These are phyloP conservation scores for Probaryconus sp. DNA, from an alignment of 1,140 invertebrate species.

Conservation along the genomic window DNA sequence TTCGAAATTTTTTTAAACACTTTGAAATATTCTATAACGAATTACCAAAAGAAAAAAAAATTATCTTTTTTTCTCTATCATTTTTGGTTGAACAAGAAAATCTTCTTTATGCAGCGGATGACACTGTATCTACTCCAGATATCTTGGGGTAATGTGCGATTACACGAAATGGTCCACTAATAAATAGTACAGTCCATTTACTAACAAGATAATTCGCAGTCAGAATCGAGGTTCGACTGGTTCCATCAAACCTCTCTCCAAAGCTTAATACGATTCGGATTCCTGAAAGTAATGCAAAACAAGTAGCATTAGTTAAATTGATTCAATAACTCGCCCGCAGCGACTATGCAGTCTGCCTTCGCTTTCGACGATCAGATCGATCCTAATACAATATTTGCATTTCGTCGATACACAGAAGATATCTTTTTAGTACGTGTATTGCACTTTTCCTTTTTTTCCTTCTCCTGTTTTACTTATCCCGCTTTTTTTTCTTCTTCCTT, in stretches of 20 bases:
- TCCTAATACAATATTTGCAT: conserved; percentile 50
- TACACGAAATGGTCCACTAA: conserved; percentile 13
- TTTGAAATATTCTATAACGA: too few relatives aligned
- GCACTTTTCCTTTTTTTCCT: too few relatives aligned
- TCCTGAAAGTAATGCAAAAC: conserved; percentile 41
- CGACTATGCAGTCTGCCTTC: too few relatives aligned
- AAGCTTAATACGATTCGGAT: conserved; percentile 43
- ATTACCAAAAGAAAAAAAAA: too few relatives aligned
- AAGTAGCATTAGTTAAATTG: conserved; percentile 47
- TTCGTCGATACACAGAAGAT: too few relatives aligned
- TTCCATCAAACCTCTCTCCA: conserved; percentile 17
- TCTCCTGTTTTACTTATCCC: too few relatives aligned
- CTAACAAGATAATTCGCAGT: conserved; percentile 29
- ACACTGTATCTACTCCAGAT: conserved; percentile 15
- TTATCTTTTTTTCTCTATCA: too few relatives aligned
- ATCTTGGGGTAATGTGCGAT: conserved; percentile 27
- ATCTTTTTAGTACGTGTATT: too few relatives aligned
- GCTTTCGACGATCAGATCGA: conserved; percentile 11
- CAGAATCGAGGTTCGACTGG: conserved; percentile 7
- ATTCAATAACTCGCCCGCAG: conserved; percentile 30
- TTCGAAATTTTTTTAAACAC: too few relatives aligned
- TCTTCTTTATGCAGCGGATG: too few relatives aligned
- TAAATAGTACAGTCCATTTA: conserved; percentile 27
- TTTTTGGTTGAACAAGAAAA: too few relatives aligned
- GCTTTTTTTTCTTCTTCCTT: background rate